Percentiles rank a stretch among this genome's conserved stretches.
These are phyloP conservation scores for Ceraclea dissimilis DNA, from an alignment of 2,888 invertebrate species.

Conservation along the genomic window DNA sequence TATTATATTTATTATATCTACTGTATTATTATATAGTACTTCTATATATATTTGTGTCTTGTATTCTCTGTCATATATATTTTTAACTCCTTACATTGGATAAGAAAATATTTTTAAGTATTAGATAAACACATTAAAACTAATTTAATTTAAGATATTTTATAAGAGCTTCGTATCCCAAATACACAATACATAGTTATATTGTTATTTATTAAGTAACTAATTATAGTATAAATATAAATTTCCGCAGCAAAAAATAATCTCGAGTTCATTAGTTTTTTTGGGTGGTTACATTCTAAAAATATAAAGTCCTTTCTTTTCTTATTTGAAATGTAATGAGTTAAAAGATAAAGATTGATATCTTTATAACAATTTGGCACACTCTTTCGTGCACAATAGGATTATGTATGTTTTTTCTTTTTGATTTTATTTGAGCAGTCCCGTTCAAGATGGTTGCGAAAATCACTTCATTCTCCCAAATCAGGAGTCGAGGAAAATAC, in stretches of 20 bases:
- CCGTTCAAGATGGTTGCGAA: constrained; percentile 24
- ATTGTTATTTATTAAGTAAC: no score
- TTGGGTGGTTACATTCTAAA: no score
- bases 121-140: background rate
- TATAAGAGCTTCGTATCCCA: no score
- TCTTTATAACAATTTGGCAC: constrained; percentile 3
- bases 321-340: background rate
- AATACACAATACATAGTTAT: no score
- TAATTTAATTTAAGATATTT: no score
- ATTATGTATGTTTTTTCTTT: constrained; percentile 17
- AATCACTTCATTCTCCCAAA: constrained; percentile 5
- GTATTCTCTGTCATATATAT: constrained; percentile 1
- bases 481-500: constrained; percentile 11
- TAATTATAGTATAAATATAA: no score
- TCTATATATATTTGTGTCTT: no score
- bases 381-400: constrained; percentile 8
- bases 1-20: no score
- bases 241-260: no score
- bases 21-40: no score
- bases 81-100: background rate
- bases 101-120: background rate
- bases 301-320: no score
- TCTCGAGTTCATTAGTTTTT: no score
- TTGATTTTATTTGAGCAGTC: constrained; percentile 24
- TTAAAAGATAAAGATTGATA: constrained; percentile 2